phyloP scores from a whole-genome alignment of 2,113 vertebrate genomes.

The Colistium nudipinnis region DNA sequence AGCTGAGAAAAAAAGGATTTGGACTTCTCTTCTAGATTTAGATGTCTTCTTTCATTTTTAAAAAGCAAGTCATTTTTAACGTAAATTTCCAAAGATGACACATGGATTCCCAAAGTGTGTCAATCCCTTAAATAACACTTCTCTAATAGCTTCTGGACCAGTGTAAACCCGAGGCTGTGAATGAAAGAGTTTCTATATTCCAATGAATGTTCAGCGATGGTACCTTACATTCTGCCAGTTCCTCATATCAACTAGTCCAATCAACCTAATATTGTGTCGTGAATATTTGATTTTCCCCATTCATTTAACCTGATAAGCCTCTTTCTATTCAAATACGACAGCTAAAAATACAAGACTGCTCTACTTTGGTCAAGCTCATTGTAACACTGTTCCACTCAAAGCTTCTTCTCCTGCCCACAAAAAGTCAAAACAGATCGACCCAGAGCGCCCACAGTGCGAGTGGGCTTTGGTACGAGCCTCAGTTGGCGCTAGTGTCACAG shows the following conservation, averaged over 20 bases:
- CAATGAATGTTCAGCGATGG: neutral
- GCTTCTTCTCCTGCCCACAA: slow-evolving; percentile 32
- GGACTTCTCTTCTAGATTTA: too few relatives aligned
- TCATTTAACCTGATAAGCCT: neutral
- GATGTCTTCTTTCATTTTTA: too few relatives aligned
- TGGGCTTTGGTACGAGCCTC: slow-evolving; percentile 29
- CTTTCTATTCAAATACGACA: slow-evolving; percentile 9
- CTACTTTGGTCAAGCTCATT: slow-evolving; percentile 27
- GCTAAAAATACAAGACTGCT: slow-evolving; percentile 29
- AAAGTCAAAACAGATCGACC: slow-evolving; percentile 46
- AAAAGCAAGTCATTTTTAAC: neutral
- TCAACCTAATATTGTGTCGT: neutral
- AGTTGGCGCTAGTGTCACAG: slow-evolving; percentile 16
- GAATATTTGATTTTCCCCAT: neutral
- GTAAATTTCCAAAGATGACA: neutral
- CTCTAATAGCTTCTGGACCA: neutral
- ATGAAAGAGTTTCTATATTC: neutral
- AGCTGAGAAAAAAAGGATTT: too few relatives aligned
- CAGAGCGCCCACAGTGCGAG: slow-evolving; percentile 24
- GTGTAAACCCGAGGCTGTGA: neutral
- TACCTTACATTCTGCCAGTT: neutral
- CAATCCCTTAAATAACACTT: too few relatives aligned
- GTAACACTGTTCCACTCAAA: slow-evolving; percentile 31
- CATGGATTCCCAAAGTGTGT: too few relatives aligned
- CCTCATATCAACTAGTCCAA: neutral